Evolutionary conservation across 2,888 invertebrate genomes (phyloP), one percentile per base, ranked within the genome.

Genomic region (Fragum fragum): DNA sequence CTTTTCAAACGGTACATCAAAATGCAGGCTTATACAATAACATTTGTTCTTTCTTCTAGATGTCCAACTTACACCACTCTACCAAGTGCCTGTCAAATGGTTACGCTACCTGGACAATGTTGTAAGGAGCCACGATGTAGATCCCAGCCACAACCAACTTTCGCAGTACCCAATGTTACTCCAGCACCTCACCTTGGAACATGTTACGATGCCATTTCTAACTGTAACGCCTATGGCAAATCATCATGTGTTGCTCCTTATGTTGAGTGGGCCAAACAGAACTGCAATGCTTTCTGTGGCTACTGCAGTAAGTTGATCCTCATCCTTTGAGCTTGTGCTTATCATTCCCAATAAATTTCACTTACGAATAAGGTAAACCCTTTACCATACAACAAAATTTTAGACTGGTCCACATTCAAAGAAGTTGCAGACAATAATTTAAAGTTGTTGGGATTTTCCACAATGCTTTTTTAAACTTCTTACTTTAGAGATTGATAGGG

Each of bases 281-380:
- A 91, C 85, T 91, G 91, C 75, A 82, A 82, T 47, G 59, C 79
- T 1, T 88, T 57, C 80, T 91, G 91, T 83, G 86, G 87, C 52
- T 85, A 79, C 73, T 91, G 91, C 79, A 42, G 89, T 89, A 82
- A 83, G 88, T 85, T 36, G 32, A 36, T 36, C 9, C n/a, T n/a
- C n/a, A n/a, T n/a, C n/a, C n/a, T n/a, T n/a, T n/a, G n/a, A n/a
- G n/a, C n/a, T n/a, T n/a, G n/a, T n/a, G n/a, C n/a, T n/a, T n/a
- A n/a, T n/a, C n/a, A n/a, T n/a, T n/a, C n/a, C n/a, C n/a, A n/a
- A n/a, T n/a, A n/a, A n/a, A n/a, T n/a, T n/a, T n/a, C n/a, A n/a
- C n/a, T n/a, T n/a, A n/a, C n/a, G n/a, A n/a, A n/a, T n/a, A n/a
- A n/a, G n/a, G n/a, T n/a, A n/a, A n/a, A n/a, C n/a, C n/a, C n/a